Evolutionary conservation across 1,140 invertebrate genomes (phyloP), one percentile per base, ranked within the genome.

Genomic region (Eriocheir sinensis): DNA sequence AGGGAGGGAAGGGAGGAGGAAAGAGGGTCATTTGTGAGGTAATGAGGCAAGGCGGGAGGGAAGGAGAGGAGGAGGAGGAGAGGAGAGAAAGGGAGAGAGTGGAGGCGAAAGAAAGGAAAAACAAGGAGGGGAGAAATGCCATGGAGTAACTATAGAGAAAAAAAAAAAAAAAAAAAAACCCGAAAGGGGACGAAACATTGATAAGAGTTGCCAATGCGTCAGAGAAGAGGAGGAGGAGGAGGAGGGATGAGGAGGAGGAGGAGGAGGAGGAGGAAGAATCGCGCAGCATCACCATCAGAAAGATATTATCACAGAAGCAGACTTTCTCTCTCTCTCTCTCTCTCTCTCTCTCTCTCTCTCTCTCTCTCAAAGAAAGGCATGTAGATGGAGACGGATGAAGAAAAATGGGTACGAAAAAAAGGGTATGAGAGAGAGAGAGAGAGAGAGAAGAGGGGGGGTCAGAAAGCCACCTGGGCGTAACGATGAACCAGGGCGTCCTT

Each of bases 241-340:
- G 60, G 60, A 72, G 60, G 53, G 60, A 72, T 21, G 60, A 72
- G 60, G 60, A 72, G 60, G 60, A 72, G 53, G 53, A 60, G 53
- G 53, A 60, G 53, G 53, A 60, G 53, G 8, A 60, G 53, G 53
- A 27, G 53, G 53, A 60, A 21, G 6, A 60, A 72, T 72, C 60
- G 60, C 60, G n/a, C 60, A 53, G 48, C 48, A 72, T 72, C 60
- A 72, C 21, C 60, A 72, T 72, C 83, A 38, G 36, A n/a, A n/a
- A n/a, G n/a, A 86, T 86, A 40, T 27, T 27, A 15, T 86, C 83
- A 86, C n/a, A 86, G 27, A 15, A 21, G 12, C 83, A 86, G 36
- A 34, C 60, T 72, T n/a, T 72, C 60, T 72, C 60, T 72, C 60
- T 72, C 60, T 72, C 83, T 40, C 48, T 53, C 48, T 53, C 83